Evolutionary conservation across 2,888 invertebrate genomes (phyloP).

Genomic region (Ferdinandea cuprea): DNA sequence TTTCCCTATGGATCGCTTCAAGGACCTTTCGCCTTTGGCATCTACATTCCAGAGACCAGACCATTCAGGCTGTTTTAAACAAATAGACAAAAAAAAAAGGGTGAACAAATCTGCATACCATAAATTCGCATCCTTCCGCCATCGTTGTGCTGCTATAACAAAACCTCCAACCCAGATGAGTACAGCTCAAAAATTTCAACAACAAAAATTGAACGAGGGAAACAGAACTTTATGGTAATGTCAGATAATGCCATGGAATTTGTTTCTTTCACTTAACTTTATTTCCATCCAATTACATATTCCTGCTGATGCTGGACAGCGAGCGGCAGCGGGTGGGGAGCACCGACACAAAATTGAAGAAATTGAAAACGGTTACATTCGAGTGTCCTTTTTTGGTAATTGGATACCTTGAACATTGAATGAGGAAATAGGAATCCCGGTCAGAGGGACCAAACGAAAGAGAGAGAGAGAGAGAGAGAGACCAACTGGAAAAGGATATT

Average conservation of each 20-base stretch:
- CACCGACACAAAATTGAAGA: conserved; percentile 1
- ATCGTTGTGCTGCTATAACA: neutral
- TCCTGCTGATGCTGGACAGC: conserved; percentile 26
- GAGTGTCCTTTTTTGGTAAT: conserved; percentile 70
- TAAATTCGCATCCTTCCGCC: conserved; percentile 48
- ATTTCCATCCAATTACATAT: conserved; percentile 74
- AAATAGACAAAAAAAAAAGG: conserved; percentile 30
- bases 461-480: too few relatives aligned
- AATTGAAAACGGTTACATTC: conserved; percentile 67
- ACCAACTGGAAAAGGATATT: conserved; percentile 69
- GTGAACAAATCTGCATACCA: conserved; percentile 63
- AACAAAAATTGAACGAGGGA: conserved; percentile 52
- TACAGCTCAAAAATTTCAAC: conserved; percentile 59
- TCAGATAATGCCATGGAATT: conserved; percentile 71
- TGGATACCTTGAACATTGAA: conserved; percentile 58
- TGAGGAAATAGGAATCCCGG: conserved; percentile 30
- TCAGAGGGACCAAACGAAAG: conserved; percentile 17
- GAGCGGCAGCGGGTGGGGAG: neutral
- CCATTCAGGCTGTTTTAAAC: conserved; percentile 60
- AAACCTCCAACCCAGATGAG: conserved; percentile 6
- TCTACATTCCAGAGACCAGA: conserved; percentile 43
- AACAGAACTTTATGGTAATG: conserved; percentile 71
- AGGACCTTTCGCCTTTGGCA: conserved; percentile 30
- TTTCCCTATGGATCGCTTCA: conserved; percentile 36
- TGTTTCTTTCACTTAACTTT: conserved; percentile 74